Evolutionary conservation across 2,797 vertebrate species (phyloP), one percentile per base, ranked within the genome.

Genomic region (Cryptoblepharus egeriae): DNA sequence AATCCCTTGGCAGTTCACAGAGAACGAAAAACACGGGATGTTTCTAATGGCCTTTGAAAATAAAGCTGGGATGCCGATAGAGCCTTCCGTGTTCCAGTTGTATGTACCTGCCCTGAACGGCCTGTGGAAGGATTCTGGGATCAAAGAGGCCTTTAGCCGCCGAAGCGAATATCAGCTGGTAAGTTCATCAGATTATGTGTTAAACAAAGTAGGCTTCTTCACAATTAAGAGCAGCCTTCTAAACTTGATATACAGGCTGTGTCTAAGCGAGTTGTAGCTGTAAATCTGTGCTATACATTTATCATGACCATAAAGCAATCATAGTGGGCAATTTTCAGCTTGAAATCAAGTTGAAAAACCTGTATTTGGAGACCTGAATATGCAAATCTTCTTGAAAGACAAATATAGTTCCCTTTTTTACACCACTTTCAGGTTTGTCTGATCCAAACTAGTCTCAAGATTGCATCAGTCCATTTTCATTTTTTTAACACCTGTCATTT

Each of bases 161-260:
- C 96, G 98, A 72, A 97, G 97, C 2, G 98, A 99, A 95, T 99
- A 98, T 88, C 98, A 99, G 86, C 96, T 99, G 98, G 98, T 99
- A 93, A 98, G 98, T 97, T 64, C 1, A 0, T 22, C 32, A 30
- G 0, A 32, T 70, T 12, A 15, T 20, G 0, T 0, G 11, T 24
- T 10, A 61, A 81, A n/a, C 6, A 45, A 35, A 69, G 16, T 35
- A 30, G 30, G 12, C 37, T 16, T 39, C 30, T 37, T 20, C 72
- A 18, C n/a, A 32, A 22, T n/a, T 22, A 61, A 63, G 58, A 60
- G 58, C 65, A 57, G 61, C 57, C 87, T 72, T 42, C 80, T 86
- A 15, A 58, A 1, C 0, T 75, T 63, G 15, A 0, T 1, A 4
- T 16, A 61, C 15, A 65, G 80, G 67, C 69, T 55, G 80, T 28